These are phyloP conservation scores for Montipora efflorescens DNA, from an alignment of 64 coral and sea anemone genomes.

Conservation along the genomic window DNA sequence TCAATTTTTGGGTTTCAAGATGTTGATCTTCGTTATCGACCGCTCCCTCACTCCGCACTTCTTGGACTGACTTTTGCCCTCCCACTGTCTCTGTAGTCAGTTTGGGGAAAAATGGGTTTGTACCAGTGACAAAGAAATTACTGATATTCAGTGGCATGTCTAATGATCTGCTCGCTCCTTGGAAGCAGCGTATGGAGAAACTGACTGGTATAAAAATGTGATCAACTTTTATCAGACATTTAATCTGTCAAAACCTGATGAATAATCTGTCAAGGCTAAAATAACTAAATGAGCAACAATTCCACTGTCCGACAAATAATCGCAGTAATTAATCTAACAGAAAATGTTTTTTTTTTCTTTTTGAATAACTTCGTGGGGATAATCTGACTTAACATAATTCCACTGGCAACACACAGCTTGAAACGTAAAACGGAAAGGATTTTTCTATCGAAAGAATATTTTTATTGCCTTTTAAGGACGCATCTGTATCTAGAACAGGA, in stretches of 20 bases:
- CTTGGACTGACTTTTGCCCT: background rate
- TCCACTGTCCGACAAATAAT: background rate
- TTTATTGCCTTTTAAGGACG: too few species aligned
- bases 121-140: background rate
- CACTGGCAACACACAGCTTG: background rate
- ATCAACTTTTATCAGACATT: background rate
- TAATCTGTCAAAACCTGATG: background rate
- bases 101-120: background rate
- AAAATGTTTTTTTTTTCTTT: background rate
- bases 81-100: background rate
- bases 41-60: background rate
- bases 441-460: background rate
- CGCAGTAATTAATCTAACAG: background rate
- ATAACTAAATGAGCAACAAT: background rate
- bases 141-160: background rate
- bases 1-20: background rate
- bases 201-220: background rate
- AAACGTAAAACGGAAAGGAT: background rate
- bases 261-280: background rate
- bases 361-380: background rate
- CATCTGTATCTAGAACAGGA: too few species aligned
- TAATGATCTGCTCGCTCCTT: background rate
- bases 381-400: background rate
- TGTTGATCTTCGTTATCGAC: background rate
- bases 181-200: background rate